Base-by-base conservation (phyloP, 2,113 vertebrate species). In the Takifugu flavidus region DNA sequence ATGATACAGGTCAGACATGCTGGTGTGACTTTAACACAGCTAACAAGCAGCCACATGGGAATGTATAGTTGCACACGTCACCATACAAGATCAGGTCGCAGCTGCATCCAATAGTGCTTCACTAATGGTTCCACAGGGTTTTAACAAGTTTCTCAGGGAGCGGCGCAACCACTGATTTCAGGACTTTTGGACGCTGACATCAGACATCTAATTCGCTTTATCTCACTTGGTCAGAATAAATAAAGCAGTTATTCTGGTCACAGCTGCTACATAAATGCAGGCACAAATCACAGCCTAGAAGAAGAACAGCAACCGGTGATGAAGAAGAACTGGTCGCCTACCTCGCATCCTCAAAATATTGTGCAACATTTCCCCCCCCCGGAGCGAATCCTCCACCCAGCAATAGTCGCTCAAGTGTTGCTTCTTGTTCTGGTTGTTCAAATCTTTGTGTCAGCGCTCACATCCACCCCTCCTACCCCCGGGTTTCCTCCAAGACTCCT, bases 401-500 rank as follows among this genome's bases (percentile, higher is more conserved):
- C 50, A 67, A 53, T 29, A 45, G 64, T 45, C 31, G 66, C 72
- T 67, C 42, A 56, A 78, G 70, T 55, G 58, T 10, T 53, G 66
- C 57, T 63, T 68, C 67, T 74, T 59, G 59, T 27, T 67, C 66
- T 72, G 56, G 51, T 73, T 70, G 78, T 75, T 67, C 73, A 85
- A 82, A 86, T 77, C 61, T 72, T 62, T 75, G 70, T 72, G 78
- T 72, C 79, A 72, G 47, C 58, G 49, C 60, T 65, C 65, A 56
- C 46, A 49, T 59, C 63, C 13, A 0, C 27, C 27, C 59, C 47
- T 53, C 47, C 26, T 51, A 26, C n/a, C 54, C 68, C 72, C 72
- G 46, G 11, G 70, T 78, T 85, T 88, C 83, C 87, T 89, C 73
- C 60, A 79, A 86, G 82, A 79, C 77, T 82, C 66, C 72, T 78